Conservation (phyloP, 2,888 invertebrate genomes). For the Drepanosiphum platanoidis region DNA sequence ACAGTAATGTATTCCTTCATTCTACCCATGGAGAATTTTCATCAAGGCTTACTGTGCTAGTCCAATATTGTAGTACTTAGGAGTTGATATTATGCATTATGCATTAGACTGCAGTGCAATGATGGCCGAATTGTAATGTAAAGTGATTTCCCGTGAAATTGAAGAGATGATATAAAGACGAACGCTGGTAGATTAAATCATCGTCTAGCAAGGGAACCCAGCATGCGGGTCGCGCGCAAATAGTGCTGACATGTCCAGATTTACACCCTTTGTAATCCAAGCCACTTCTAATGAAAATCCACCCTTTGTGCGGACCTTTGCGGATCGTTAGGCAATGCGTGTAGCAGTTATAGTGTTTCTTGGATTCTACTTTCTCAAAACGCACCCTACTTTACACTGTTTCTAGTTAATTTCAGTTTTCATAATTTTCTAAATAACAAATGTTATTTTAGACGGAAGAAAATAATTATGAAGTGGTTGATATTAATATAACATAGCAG, state of each 20-base stretch:
- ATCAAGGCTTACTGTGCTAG: not conserved
- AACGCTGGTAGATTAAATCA: conserved; percentile 55
- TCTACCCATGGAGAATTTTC: not conserved
- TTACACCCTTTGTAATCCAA: conserved; percentile 35
- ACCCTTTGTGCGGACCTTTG: conserved; percentile 49
- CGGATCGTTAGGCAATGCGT: conserved; percentile 12
- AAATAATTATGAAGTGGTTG: no score
- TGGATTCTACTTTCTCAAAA: not conserved
- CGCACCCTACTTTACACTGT: not conserved
- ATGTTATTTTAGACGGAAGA: not conserved
- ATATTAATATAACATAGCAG: not conserved
- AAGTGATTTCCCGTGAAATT: conserved; percentile 46
- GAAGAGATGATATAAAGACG: conserved; percentile 16
- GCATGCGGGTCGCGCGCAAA: not conserved
- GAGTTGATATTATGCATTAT: conserved; percentile 37
- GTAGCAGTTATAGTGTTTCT: not conserved
- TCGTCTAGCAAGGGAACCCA: conserved; percentile 2
- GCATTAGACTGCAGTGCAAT: conserved; percentile 46
- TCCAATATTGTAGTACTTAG: conserved; percentile 7
- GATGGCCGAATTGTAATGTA: conserved; percentile 35
- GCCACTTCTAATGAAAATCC: conserved; percentile 45
- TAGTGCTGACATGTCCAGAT: conserved; percentile 25
- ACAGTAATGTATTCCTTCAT: not conserved
- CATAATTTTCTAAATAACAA: not conserved
- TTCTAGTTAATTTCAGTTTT: no score